A percentile compares a stretch with the other conserved stretches of the same genome.
Evolutionary conservation across 2,113 vertebrate genomes (phyloP).

Genomic region (Clarias magur): DNA sequence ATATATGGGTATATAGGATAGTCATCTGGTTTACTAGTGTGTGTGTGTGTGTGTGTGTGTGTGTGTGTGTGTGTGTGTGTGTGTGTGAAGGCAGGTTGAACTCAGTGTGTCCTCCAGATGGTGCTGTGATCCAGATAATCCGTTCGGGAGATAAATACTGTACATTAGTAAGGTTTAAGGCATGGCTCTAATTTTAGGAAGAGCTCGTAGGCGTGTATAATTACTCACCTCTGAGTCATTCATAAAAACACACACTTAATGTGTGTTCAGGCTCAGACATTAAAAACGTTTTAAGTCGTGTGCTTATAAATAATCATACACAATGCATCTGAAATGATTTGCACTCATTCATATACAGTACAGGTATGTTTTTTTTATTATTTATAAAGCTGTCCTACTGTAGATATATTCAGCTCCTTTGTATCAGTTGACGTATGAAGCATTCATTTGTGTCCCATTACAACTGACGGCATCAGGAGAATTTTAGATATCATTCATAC

Average conservation of each 20-base stretch:
- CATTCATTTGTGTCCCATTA: neutral
- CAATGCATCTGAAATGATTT: neutral
- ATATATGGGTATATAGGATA: neutral
- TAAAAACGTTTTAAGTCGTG: neutral
- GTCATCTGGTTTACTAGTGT: neutral
- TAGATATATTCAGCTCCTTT: neutral
- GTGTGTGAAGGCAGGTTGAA: neutral
- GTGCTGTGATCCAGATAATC: constrained; percentile 19
- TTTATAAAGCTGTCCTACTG: neutral
- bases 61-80: too few relatives aligned
- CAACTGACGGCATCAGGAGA: neutral
- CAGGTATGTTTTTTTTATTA: neutral
- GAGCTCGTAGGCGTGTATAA: constrained; percentile 26
- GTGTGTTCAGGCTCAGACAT: neutral
- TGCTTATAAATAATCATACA: neutral
- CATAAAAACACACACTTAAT: neutral
- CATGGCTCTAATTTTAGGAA: neutral
- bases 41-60: neutral
- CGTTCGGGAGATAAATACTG: neutral
- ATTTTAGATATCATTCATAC: neutral
- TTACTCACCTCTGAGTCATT: neutral
- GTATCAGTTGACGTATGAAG: neutral
- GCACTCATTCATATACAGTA: neutral
- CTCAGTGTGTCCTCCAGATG: constrained; percentile 17
- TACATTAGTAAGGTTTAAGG: neutral